Percentiles rank a stretch among this genome's conserved stretches.
These are phyloP conservation scores for Micropoecilia bifurca DNA, from an alignment of 2,797 vertebrate species.

Conservation along the genomic window DNA sequence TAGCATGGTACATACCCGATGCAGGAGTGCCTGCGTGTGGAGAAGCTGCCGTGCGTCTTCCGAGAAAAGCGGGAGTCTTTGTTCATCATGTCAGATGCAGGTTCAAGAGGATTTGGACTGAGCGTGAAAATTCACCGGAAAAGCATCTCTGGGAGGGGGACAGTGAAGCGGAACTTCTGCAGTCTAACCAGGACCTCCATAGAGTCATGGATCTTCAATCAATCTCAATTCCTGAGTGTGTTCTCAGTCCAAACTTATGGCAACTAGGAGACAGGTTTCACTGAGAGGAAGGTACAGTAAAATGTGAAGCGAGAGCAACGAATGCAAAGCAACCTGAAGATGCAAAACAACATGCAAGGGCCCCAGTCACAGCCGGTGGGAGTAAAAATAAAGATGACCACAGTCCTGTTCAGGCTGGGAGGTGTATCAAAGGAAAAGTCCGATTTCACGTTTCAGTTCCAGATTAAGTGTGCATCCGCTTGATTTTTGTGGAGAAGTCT, in stretches of 20 bases:
- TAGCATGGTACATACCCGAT: slow-evolving; percentile 80
- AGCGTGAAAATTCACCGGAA: slow-evolving; percentile 42
- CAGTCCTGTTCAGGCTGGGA: background rate
- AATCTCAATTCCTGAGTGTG: slow-evolving; percentile 25
- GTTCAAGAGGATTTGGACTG: slow-evolving; percentile 16
- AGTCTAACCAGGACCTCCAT: slow-evolving; percentile 44
- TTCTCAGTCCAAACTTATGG: slow-evolving; percentile 6
- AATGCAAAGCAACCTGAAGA: slow-evolving; percentile 43
- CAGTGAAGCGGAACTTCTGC: slow-evolving; percentile 37
- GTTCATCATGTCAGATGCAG: slow-evolving; percentile 73
- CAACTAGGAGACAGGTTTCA: slow-evolving; percentile 1
- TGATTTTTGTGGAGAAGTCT: slow-evolving; percentile 44
- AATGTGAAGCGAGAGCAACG: slow-evolving; percentile 29
- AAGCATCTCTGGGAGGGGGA: slow-evolving; percentile 18
- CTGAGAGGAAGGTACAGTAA: slow-evolving; percentile 11
- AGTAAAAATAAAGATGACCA: slow-evolving; percentile 3
- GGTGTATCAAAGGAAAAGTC: background rate
- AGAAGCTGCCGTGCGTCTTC: slow-evolving; percentile 79
- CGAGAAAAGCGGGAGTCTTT: slow-evolving; percentile 81
- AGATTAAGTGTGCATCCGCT: slow-evolving; percentile 48
- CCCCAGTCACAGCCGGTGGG: slow-evolving; percentile 28
- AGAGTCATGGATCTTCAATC: slow-evolving; percentile 32
- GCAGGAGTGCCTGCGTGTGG: slow-evolving; percentile 82
- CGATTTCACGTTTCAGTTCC: slow-evolving; percentile 29
- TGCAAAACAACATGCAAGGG: slow-evolving; percentile 47